phyloP scores from a whole-genome alignment of 2,113 vertebrate species.

The Balaeniceps rex region DNA sequence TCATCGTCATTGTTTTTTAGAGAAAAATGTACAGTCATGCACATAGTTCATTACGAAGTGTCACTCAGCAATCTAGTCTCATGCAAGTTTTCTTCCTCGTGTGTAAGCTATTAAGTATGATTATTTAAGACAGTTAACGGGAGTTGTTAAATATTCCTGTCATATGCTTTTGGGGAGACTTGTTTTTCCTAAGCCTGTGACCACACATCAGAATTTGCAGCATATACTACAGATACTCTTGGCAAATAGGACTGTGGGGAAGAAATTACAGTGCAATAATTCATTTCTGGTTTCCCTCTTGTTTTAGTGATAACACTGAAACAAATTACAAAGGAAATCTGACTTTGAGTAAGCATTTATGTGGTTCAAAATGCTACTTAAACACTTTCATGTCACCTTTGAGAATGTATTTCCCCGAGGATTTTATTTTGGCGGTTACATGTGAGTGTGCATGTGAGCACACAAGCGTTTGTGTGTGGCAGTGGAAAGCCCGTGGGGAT shows the following conservation, averaged over 20 bases:
- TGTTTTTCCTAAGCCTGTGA: background rate
- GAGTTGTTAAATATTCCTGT: background rate
- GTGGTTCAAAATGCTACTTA: background rate
- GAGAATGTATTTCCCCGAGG: background rate
- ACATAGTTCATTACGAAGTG: background rate
- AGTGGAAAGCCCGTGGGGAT: background rate
- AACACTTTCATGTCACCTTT: background rate
- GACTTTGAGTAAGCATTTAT: background rate
- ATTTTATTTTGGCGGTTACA: background rate
- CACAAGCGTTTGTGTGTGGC: background rate
- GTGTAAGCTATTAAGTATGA: background rate
- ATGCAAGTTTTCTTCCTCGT: background rate
- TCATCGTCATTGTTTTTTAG: background rate
- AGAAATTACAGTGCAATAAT: background rate
- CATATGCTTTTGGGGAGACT: background rate
- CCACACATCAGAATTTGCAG: background rate
- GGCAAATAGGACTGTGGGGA: background rate
- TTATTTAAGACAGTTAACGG: background rate
- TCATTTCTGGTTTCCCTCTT: background rate
- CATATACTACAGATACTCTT: background rate
- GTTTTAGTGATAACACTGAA: background rate
- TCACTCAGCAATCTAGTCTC: background rate
- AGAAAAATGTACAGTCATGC: background rate
- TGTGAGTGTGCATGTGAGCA: background rate
- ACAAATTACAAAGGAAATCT: background rate